A percentile compares a stretch with the other conserved stretches of the same genome.
Evolutionary conservation across 2,797 vertebrate genomes (phyloP).

Genomic region (Micromesistius poutassou): DNA sequence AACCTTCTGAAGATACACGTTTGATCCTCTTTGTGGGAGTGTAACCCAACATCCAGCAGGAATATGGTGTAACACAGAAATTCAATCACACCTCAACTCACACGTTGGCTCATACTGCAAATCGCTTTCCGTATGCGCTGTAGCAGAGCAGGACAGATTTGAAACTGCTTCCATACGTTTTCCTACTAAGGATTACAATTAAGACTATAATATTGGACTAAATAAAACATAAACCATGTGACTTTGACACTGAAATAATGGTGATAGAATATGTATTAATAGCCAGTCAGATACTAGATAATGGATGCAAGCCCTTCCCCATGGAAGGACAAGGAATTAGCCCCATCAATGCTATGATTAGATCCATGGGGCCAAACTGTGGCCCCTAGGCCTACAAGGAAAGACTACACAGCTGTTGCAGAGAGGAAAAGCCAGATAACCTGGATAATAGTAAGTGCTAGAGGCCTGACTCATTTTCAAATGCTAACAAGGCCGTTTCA

Average conservation of each 20-base stretch:
- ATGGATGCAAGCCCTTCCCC: slow-evolving; percentile 25
- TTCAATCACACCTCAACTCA: background rate
- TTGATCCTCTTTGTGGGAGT: background rate
- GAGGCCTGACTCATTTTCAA: slow-evolving; percentile 67
- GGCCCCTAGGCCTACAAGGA: slow-evolving; percentile 35
- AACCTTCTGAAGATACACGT: background rate
- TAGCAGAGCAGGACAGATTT: background rate
- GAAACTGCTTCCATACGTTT: background rate
- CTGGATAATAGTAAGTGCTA: slow-evolving; percentile 61
- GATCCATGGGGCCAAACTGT: slow-evolving; percentile 32
- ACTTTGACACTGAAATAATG: background rate
- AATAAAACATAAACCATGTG: background rate
- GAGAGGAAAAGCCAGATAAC: slow-evolving; percentile 51
- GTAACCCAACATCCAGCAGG: background rate
- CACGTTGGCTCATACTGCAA: background rate
- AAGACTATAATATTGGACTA: background rate
- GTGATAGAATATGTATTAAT: slow-evolving; percentile 19
- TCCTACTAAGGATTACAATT: background rate
- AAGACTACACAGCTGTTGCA: slow-evolving; percentile 57
- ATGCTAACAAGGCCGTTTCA: slow-evolving; percentile 70
- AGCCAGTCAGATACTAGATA: slow-evolving; percentile 38
- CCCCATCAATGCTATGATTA: slow-evolving; percentile 63
- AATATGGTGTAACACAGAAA: background rate
- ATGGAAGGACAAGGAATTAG: slow-evolving; percentile 32
- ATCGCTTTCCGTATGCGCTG: background rate